phyloP scores from a whole-genome alignment of 2,113 vertebrate genomes.

The Chionis minor region DNA sequence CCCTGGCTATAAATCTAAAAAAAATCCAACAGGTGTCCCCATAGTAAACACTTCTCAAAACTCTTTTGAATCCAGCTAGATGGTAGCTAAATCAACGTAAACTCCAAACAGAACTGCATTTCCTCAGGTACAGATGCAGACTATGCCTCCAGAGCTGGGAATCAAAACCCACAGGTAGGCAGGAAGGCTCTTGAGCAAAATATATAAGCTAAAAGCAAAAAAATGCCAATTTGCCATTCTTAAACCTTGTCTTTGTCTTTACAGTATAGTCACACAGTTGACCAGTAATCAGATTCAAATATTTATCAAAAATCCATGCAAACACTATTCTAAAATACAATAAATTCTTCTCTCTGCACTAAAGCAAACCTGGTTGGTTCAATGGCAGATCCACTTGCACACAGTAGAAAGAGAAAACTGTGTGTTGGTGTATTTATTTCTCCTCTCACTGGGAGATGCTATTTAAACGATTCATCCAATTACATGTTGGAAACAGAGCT shows the following conservation, averaged over 20 bases:
- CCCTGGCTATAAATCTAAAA: neutral
- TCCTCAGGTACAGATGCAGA: neutral
- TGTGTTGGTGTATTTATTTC: neutral
- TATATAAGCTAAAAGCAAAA: neutral
- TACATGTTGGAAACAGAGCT: neutral
- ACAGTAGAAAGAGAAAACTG: neutral
- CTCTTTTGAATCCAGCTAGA: neutral
- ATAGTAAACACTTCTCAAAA: neutral
- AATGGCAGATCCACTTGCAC: neutral
- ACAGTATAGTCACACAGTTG: neutral
- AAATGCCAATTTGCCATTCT: neutral
- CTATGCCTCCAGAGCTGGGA: neutral
- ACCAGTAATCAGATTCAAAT: neutral
- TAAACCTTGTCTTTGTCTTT: neutral
- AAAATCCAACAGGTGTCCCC: fast-evolving
- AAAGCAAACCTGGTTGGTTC: neutral
- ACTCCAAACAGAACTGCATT: neutral
- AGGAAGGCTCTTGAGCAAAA: neutral
- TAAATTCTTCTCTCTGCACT: neutral
- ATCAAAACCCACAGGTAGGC: neutral
- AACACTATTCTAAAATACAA: neutral
- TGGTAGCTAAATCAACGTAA: neutral
- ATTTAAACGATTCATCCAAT: neutral
- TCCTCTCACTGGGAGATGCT: neutral
- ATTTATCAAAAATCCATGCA: neutral